These are phyloP conservation scores for Chelmon rostratus DNA, from an alignment of 2,797 vertebrate genomes.

Conservation along the genomic window DNA sequence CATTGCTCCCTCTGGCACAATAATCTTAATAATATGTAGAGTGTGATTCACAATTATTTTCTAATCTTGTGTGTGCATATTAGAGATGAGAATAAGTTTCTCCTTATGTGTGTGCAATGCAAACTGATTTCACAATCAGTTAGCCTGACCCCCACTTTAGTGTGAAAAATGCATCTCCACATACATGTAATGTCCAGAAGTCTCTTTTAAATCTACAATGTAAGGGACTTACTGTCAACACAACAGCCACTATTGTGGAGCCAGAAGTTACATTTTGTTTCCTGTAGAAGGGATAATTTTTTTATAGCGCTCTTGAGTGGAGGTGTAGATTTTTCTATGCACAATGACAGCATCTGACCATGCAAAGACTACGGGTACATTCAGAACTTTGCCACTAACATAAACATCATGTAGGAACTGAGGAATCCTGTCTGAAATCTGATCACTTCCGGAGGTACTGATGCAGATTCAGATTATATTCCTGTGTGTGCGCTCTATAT, in stretches of 20 bases:
- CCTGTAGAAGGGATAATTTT: background rate
- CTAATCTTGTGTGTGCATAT: too few relatives aligned
- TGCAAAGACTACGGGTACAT: background rate
- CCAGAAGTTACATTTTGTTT: background rate
- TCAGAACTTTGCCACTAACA: background rate
- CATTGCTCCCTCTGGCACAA: too few relatives aligned
- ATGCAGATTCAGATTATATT: background rate
- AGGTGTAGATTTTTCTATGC: background rate
- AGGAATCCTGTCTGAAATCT: background rate
- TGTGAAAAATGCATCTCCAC: background rate
- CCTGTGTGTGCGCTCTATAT: background rate
- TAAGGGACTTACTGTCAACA: conserved; percentile 5
- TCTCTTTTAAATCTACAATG: background rate
- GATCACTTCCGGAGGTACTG: background rate
- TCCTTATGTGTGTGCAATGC: too few relatives aligned
- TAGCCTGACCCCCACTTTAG: background rate
- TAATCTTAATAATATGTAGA: too few relatives aligned
- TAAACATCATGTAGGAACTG: background rate
- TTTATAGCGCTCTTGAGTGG: background rate
- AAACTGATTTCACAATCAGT: too few relatives aligned
- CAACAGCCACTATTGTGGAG: background rate
- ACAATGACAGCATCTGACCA: background rate
- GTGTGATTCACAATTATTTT: too few relatives aligned
- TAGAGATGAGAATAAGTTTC: too few relatives aligned
- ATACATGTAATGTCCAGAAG: background rate